Evolutionary conservation across 2,888 invertebrate genomes (phyloP).

Genomic region (Troilus luridus): DNA sequence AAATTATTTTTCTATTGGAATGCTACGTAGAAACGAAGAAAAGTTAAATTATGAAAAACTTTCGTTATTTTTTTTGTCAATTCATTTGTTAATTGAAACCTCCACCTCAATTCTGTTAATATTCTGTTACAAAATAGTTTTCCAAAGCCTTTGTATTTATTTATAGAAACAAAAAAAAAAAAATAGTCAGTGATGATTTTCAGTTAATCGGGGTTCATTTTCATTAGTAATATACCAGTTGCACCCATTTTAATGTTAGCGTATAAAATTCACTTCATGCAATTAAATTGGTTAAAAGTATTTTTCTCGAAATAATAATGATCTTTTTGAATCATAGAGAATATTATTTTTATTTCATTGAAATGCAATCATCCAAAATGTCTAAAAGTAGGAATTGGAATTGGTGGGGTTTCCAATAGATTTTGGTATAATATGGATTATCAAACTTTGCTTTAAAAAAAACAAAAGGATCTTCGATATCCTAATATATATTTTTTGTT

Average conservation of each 20-base stretch:
- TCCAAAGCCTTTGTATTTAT: not conserved
- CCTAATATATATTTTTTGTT: not conserved
- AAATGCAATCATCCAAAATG: not conserved
- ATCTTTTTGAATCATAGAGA: not conserved
- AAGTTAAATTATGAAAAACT: conserved; percentile 38
- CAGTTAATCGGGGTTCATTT: conserved; percentile 46
- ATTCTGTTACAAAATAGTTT: not conserved
- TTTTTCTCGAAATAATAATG: not conserved
- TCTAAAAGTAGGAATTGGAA: not conserved
- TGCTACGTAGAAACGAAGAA: not conserved
- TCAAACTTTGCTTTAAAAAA: not conserved
- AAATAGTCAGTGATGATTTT: conserved; percentile 1
- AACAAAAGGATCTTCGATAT: too few relatives aligned
- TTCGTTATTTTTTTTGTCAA: not conserved
- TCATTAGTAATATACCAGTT: conserved; percentile 28
- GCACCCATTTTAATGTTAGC: conserved; percentile 46
- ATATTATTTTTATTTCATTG: not conserved
- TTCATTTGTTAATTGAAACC: conserved; percentile 26
- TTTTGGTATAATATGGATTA: not conserved
- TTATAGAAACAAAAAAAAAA: not conserved
- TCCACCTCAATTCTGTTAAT: conserved; percentile 37
- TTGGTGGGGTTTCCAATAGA: not conserved
- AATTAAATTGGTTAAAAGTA: not conserved
- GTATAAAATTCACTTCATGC: conserved; percentile 16
- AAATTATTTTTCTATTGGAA: not conserved